Base-by-base conservation (phyloP, 2,113 vertebrate species). In the Fulmarus glacialis region DNA sequence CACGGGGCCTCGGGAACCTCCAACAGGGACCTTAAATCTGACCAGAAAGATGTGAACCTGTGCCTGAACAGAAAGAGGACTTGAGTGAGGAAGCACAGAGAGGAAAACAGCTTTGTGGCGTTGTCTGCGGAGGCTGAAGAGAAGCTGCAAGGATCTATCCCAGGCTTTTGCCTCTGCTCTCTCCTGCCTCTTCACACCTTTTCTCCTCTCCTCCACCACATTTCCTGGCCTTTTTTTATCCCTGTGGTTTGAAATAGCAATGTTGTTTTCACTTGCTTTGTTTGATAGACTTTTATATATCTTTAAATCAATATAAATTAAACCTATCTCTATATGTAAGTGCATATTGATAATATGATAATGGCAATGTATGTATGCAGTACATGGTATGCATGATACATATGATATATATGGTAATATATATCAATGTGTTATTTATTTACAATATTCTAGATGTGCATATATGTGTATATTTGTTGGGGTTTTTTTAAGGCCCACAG, bases 221-320 rank as follows among this genome's bases (percentile, higher is more conserved):
- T 6, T 72, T 67, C 32, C n/a, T 52, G 22, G 21, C 4, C 38
- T 67, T 10, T 55, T 55, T 78, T 67, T 19, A 55, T 50, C 52
- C 40, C 8, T 6, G 3, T 86, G 29, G 21, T 81, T 71, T 95
- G 62, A 38, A 86, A 58, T 9, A 95, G 11, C 26, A n/a, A 67
- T 30, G 42, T 79, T 93, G 52, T 21, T 95, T 96, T 94, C 67
- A 34, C 71, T 94, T 94, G 27, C 19, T 89, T 96, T 78, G 13
- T 60, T 88, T 47, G 38, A 50, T 71, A 68, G 23, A 58, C 5
- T 45, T 67, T 55, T 47, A 53, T 15, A 15, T 79, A 32, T 21
- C 24, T 82, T 80, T 71, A 50, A 80, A 75, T 45, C 7, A 63
- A 55, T 52, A 32, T 30, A 22, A 59, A 91, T 45, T 7, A 81